phyloP scores from a whole-genome alignment of 2,113 vertebrate species.

The Phalacrocorax aristotelis region DNA sequence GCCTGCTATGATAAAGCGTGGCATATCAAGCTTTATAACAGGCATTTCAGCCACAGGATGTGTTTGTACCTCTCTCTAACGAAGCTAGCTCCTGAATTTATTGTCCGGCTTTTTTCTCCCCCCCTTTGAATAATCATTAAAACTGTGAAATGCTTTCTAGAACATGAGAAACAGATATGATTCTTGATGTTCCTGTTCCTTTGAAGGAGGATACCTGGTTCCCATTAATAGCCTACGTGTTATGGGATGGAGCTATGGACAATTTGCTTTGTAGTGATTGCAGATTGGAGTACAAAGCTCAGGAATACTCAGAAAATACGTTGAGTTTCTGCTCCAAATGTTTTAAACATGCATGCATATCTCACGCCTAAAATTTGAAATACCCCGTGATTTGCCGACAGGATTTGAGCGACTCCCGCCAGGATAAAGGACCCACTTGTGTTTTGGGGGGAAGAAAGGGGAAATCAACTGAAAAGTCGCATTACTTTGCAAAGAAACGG shows the following conservation, averaged over 20 bases:
- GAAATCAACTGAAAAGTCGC: neutral
- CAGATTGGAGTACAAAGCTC: constrained; percentile 55
- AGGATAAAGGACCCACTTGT: neutral
- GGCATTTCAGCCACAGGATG: neutral
- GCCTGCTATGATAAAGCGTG: neutral
- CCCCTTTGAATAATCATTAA: neutral
- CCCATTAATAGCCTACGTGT: constrained; percentile 41
- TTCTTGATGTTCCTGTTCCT: constrained; percentile 4
- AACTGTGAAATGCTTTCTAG: constrained; percentile 31
- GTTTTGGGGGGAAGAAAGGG: neutral
- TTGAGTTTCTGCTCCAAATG: neutral
- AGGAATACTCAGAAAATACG: neutral
- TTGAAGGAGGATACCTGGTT: constrained; percentile 65
- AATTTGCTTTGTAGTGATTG: constrained; percentile 54
- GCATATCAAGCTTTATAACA: neutral
- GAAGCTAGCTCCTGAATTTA: neutral
- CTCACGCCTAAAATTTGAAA: neutral
- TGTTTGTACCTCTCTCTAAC: neutral
- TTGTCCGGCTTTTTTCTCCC: neutral
- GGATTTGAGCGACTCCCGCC: neutral
- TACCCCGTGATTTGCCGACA: neutral
- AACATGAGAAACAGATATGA: constrained; percentile 32
- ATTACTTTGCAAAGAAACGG: neutral
- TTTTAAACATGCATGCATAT: neutral
- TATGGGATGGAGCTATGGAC: constrained; percentile 11